A percentile compares a stretch with the other conserved stretches of the same genome.
These are phyloP conservation scores for Drosophila saltans DNA, from an alignment of 1,140 invertebrate species.

Conservation along the genomic window DNA sequence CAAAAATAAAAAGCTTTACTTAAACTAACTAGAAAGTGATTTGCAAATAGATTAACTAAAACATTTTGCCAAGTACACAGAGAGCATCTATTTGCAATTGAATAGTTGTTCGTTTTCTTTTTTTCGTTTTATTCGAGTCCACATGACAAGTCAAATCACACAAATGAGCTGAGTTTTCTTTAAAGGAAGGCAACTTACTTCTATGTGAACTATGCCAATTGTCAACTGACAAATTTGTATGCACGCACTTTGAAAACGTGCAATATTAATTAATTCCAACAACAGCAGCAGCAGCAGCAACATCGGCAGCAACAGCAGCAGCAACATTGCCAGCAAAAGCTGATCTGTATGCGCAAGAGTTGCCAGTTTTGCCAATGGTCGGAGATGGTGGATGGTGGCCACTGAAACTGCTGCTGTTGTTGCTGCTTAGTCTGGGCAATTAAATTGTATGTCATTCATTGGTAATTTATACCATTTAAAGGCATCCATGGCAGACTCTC, in stretches of 20 bases:
- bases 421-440: constrained; percentile 71
- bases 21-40: too few relatives aligned
- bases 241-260: constrained; percentile 79
- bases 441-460: constrained; percentile 83
- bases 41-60: too few relatives aligned
- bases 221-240: constrained; percentile 81
- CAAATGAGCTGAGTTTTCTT: not conserved
- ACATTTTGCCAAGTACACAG: too few relatives aligned
- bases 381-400: not conserved
- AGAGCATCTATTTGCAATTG: too few relatives aligned
- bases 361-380: constrained; percentile 1
- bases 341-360: constrained; percentile 43
- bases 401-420: not conserved
- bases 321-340: constrained; percentile 31
- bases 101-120: too few relatives aligned
- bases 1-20: constrained; percentile 5
- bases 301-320: constrained; percentile 31
- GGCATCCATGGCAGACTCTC: constrained; percentile 37
- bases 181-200: not conserved
- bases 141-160: too few relatives aligned
- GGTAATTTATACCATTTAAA: constrained; percentile 83
- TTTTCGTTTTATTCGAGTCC: too few relatives aligned
- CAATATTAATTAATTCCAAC: constrained; percentile 82
- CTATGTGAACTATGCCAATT: constrained; percentile 80
- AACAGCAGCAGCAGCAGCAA: constrained; percentile 47